Evolutionary conservation across 2,888 invertebrate species (phyloP), one percentile per base, ranked within the genome.

Genomic region (Spilosoma lubricipeda): DNA sequence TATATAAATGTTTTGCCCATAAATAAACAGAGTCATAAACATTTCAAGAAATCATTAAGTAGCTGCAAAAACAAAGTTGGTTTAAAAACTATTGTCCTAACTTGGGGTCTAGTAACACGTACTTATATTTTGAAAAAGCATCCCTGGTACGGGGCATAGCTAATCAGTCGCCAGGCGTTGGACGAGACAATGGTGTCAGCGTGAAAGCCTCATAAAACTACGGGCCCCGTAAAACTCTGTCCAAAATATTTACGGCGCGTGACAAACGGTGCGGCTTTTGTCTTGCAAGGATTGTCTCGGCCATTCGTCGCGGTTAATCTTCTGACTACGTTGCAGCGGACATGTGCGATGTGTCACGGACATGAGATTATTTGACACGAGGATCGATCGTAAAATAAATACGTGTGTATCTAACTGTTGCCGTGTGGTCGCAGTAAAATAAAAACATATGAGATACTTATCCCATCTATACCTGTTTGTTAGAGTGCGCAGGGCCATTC

Each of bases 241-340:
- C 95, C 94, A 95, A 95, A 95, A 95, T 95, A 95, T 95, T 95
- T 95, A 95, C 95, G 88, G 90, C 92, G 93, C 94, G 93, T 95
- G 94, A 94, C 95, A 94, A 95, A 94, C 91, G 84, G 80, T 86
- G 85, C 82, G 85, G 75, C 86, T 89, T 93, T 94, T 95, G 94
- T 95, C 93, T 94, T 86, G 87, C 73, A 76, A 89, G 91, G 91
- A 91, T 90, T 91, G 94, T 94, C 92, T 92, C 91, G 91, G 82
- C 88, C 85, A 94, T 95, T 95, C 90, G 95, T 84, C 86, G 82
- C 93, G 93, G 92, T 90, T 90, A 89, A 91, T 92, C 89, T 90
- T 86, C 83, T 86, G 87, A 87, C 85, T 85, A 85, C 88, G 84
- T 87, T 88, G 90, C 91, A 90, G 86, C 89, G 87, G 90, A 89